A percentile compares a stretch with the other conserved stretches of the same genome.
Conservation (phyloP, 37 sponge, comb jelly and placozoan species). For the Agelas oroides region DNA sequence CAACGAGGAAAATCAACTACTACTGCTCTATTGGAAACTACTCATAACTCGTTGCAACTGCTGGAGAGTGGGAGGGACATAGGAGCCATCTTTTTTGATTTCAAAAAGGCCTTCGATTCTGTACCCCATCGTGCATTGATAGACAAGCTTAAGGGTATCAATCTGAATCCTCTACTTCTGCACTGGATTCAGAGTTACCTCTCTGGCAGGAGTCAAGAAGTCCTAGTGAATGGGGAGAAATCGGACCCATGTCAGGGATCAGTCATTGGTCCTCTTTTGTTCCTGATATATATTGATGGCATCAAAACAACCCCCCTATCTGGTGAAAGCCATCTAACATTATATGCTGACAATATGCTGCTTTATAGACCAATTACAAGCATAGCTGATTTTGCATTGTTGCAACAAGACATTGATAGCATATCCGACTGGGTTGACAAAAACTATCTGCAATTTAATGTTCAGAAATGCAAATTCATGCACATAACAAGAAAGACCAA, state of each 20-base stretch:
- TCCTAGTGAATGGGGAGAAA: not conserved
- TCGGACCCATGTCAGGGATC: not conserved
- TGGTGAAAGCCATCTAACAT: not conserved
- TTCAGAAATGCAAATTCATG: not conserved
- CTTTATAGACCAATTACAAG: not conserved
- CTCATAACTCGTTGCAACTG: not conserved
- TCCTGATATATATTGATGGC: constrained; percentile 16
- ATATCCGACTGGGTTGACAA: not conserved
- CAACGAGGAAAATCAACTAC: not conserved
- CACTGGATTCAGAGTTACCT: constrained; percentile 9
- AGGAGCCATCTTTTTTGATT: constrained; percentile 2
- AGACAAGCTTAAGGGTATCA: not conserved
- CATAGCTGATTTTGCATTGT: not conserved
- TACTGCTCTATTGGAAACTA: not conserved
- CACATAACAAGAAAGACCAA: too few species aligned
- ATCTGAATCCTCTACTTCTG: not conserved
- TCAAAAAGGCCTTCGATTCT: constrained; percentile 2
- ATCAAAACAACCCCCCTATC: not conserved
- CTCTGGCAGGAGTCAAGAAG: not conserved
- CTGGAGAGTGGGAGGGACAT: not conserved
- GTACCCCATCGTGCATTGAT: constrained; percentile 2
- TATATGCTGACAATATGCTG: constrained; percentile 7
- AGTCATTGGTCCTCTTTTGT: constrained; percentile 18
- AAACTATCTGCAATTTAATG: not conserved
- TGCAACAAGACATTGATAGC: not conserved